Percentiles rank a stretch among this genome's conserved stretches.
Evolutionary conservation across 2,113 vertebrate species (phyloP).

Genomic region (Salvelinus fontinalis): DNA sequence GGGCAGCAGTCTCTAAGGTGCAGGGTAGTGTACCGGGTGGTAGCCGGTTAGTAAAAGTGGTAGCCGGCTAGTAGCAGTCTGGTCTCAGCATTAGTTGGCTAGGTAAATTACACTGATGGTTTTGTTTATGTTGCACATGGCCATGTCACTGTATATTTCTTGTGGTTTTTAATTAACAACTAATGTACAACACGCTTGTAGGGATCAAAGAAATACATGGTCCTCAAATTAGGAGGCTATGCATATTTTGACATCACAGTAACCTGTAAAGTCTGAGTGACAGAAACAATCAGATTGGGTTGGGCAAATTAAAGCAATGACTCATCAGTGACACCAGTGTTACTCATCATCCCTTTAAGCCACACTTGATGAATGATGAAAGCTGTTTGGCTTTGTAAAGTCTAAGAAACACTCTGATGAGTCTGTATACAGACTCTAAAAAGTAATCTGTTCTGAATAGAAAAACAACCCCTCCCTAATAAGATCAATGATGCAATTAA

Average conservation of each 20-base stretch:
- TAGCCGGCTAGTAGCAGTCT: not conserved
- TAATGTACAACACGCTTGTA: not conserved
- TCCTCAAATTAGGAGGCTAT: not conserved
- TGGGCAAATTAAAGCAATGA: constrained; percentile 5
- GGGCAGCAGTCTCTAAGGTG: too few species aligned
- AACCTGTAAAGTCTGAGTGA: not conserved
- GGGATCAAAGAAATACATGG: not conserved
- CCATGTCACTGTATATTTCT: constrained; percentile 19
- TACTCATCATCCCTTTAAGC: not conserved
- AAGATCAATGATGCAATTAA: constrained; percentile 3
- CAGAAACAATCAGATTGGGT: not conserved
- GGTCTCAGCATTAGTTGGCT: constrained; percentile 21
- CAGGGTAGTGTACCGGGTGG: too few species aligned
- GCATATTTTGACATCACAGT: not conserved
- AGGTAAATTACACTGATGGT: constrained; percentile 20
- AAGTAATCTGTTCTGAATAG: not conserved
- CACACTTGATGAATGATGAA: not conserved
- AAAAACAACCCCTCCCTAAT: not conserved
- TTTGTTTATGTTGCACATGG: constrained; percentile 15
- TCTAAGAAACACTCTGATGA: not conserved
- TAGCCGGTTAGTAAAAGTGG: not conserved
- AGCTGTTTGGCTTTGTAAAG: not conserved
- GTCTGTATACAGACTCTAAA: not conserved
- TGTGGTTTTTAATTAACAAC: not conserved
- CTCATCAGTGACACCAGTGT: not conserved